Evolutionary conservation across 2,797 vertebrate species (phyloP).

Genomic region (Buphagus erythrorhynchus): DNA sequence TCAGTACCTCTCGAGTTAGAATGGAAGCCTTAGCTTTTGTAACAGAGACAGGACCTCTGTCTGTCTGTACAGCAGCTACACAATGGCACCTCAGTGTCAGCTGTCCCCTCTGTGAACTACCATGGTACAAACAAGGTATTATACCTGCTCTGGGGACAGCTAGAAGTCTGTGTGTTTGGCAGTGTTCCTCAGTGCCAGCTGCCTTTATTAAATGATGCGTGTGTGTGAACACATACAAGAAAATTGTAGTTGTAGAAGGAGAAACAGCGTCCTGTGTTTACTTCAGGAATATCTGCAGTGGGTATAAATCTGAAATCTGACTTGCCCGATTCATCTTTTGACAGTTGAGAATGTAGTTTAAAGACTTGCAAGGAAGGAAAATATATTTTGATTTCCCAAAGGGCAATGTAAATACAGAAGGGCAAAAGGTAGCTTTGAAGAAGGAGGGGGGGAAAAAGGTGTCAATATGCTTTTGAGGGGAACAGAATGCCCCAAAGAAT

Average conservation of each 20-base stretch:
- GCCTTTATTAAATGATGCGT: slow-evolving; percentile 21
- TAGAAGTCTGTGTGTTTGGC: slow-evolving; percentile 14
- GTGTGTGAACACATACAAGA: neutral
- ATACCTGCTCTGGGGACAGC: slow-evolving; percentile 40
- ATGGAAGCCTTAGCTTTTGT: slow-evolving; percentile 15
- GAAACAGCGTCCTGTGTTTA: neutral
- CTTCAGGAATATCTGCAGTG: neutral
- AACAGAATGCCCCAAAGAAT: neutral
- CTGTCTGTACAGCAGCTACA: slow-evolving; percentile 14
- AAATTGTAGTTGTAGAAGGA: neutral
- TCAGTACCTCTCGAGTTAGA: neutral
- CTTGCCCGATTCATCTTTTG: neutral
- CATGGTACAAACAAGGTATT: slow-evolving; percentile 50
- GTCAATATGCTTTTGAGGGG: neutral
- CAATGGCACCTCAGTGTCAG: slow-evolving; percentile 41
- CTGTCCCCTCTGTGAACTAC: slow-evolving; percentile 26
- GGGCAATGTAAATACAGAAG: neutral
- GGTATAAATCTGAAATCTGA: neutral
- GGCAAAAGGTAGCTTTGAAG: neutral
- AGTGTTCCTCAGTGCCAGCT: slow-evolving; percentile 33
- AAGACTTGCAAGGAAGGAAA: neutral
- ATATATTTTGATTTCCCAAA: neutral
- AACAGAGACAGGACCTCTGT: neutral
- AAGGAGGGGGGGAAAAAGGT: neutral
- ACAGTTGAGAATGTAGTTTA: neutral